Conservation (phyloP, 2,113 vertebrate genomes). For the Urocitellus parryii region DNA sequence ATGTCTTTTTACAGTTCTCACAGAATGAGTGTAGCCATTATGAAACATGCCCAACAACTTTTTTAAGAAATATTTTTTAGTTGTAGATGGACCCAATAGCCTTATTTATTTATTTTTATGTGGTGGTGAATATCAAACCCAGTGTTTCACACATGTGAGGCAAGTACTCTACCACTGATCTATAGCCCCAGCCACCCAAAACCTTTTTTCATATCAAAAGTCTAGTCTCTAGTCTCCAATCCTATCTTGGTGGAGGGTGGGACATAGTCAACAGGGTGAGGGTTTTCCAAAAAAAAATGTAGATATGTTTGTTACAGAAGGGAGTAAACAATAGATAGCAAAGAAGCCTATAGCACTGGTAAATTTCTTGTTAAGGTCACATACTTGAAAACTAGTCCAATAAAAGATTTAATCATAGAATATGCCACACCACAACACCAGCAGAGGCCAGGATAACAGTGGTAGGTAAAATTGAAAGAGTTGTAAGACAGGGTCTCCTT, state of each 20-base stretch:
- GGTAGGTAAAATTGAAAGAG: neutral
- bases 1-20: neutral
- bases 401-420: neutral
- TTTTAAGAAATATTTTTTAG: no score
- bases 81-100: no score
- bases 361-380: neutral
- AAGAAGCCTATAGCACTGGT: neutral
- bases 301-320: neutral
- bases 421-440: neutral
- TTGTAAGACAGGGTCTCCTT: neutral
- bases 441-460: neutral
- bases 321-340: rapidly evolving
- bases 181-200: neutral
- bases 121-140: no score
- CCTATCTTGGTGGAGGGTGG: neutral
- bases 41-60: neutral
- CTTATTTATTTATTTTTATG: no score
- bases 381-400: neutral
- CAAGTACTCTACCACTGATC: no score
- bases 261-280: neutral
- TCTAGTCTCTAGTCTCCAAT: neutral
- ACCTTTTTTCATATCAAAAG: neutral
- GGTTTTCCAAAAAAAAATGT: neutral
- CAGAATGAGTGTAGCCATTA: neutral
- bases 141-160: no score